Evolutionary conservation across 2,888 invertebrate genomes (phyloP).

Genomic region (Macaria notata): DNA sequence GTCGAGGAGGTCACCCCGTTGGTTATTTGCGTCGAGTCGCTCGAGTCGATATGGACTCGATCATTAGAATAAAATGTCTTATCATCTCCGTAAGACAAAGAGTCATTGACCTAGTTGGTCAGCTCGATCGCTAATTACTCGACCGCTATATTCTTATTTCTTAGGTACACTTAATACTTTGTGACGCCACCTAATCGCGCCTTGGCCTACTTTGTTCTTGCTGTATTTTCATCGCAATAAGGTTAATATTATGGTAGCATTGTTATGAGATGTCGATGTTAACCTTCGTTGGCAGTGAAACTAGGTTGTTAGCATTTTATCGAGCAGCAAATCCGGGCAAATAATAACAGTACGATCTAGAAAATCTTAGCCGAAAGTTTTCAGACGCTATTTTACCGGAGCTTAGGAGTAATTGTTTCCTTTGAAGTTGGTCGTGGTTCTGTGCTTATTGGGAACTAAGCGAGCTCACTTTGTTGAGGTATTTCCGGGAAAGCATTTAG

Average conservation of each 20-base stretch:
- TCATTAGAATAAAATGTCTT: conserved; percentile 42
- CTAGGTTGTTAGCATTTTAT: conserved; percentile 14
- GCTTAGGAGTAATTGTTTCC: conserved; percentile 14
- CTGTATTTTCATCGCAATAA: conserved; percentile 46
- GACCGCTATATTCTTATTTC: conserved; percentile 20
- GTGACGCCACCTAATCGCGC: conserved; percentile 57
- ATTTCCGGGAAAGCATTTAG: conserved; percentile 12
- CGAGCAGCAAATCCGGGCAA: conserved; percentile 11
- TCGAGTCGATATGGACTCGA: conserved; percentile 6
- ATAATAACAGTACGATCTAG: background rate
- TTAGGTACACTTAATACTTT: conserved; percentile 16
- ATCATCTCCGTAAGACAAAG: conserved; percentile 57
- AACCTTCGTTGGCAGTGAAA: conserved; percentile 23
- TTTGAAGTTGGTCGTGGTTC: conserved; percentile 12
- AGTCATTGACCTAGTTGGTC: conserved; percentile 71
- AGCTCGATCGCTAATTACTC: conserved; percentile 55
- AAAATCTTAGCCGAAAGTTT: conserved; percentile 2
- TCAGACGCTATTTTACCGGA: background rate
- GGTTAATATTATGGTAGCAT: conserved; percentile 37
- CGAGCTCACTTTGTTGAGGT: conserved; percentile 10
- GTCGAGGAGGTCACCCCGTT: conserved; percentile 33
- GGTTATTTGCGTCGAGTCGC: conserved; percentile 28
- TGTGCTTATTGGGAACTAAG: conserved; percentile 8
- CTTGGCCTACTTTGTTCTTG: conserved; percentile 59
- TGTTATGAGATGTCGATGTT: conserved; percentile 22